These are phyloP conservation scores for Melanostigma gelatinosum DNA, from an alignment of 2,113 vertebrate species.

Conservation along the genomic window DNA sequence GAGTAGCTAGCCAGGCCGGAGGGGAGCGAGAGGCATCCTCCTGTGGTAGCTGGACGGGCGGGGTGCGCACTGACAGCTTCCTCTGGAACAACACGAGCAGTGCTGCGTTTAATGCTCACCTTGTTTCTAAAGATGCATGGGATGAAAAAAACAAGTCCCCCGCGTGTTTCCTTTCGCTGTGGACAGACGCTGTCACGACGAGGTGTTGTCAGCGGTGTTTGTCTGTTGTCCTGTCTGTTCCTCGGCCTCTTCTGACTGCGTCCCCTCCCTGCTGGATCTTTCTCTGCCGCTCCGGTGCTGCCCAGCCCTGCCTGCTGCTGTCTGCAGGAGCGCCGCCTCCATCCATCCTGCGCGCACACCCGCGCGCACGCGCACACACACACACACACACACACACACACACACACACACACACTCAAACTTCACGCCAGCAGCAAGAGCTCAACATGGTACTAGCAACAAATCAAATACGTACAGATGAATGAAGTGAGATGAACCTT, in stretches of 20 bases:
- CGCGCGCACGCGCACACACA: not conserved
- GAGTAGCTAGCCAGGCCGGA: constrained; percentile 64
- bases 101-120: constrained; percentile 66
- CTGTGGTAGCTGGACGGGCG: constrained; percentile 61
- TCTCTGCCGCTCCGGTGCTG: constrained; percentile 26
- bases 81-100: constrained; percentile 14
- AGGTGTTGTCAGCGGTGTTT: constrained; percentile 15
- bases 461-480: not conserved
- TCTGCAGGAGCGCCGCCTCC: not conserved
- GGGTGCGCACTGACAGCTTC: constrained; percentile 53
- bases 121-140: constrained; percentile 71
- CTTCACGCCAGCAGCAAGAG: not conserved
- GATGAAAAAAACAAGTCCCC: constrained; percentile 31
- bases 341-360: not conserved
- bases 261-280: constrained; percentile 61
- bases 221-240: constrained; percentile 4
- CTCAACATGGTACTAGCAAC: too few relatives aligned
- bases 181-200: constrained; percentile 56
- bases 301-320: not conserved
- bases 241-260: constrained; percentile 26
- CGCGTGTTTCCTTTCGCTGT: constrained; percentile 14
- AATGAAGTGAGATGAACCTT: not conserved
- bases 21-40: constrained; percentile 54
- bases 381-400: not conserved
- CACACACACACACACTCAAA: not conserved